A percentile compares a stretch with the other conserved stretches of the same genome.
These are phyloP conservation scores for Platygyra sinensis DNA, from an alignment of 64 coral and sea anemone genomes.

Conservation along the genomic window DNA sequence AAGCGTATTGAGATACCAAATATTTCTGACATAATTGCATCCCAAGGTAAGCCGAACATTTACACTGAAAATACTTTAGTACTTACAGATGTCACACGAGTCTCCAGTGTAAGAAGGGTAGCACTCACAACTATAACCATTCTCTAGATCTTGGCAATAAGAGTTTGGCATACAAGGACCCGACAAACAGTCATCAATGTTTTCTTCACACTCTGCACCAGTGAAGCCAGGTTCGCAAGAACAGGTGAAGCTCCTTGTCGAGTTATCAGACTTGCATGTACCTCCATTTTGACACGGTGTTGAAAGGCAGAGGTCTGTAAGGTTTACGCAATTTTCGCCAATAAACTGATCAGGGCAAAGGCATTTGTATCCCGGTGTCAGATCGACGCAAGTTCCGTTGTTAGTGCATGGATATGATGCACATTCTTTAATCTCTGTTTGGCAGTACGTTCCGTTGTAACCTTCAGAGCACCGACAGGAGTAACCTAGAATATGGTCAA, in stretches of 20 bases:
- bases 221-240: constrained; percentile 48
- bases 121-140: constrained; percentile 60
- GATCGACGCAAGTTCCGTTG: constrained; percentile 37
- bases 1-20: neutral
- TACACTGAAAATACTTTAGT: neutral
- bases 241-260: constrained; percentile 40
- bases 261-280: constrained; percentile 38
- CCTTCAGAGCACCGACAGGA: constrained; percentile 33
- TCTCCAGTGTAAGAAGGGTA: constrained; percentile 63
- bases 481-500: constrained; percentile 11
- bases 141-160: constrained; percentile 48
- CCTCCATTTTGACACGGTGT: constrained; percentile 60
- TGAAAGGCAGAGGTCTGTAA: constrained; percentile 15
- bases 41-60: neutral
- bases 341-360: constrained; percentile 10
- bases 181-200: constrained; percentile 71
- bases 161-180: constrained; percentile 54
- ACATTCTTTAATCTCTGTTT: constrained; percentile 57
- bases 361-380: constrained; percentile 52
- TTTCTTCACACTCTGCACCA: constrained; percentile 28
- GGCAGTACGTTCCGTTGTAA: constrained; percentile 42
- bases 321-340: constrained; percentile 43
- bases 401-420: constrained; percentile 23
- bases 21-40: neutral
- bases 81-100: constrained; percentile 60